Base-by-base conservation (phyloP, 1,140 invertebrate species). In the Nixonia krombeini region DNA sequence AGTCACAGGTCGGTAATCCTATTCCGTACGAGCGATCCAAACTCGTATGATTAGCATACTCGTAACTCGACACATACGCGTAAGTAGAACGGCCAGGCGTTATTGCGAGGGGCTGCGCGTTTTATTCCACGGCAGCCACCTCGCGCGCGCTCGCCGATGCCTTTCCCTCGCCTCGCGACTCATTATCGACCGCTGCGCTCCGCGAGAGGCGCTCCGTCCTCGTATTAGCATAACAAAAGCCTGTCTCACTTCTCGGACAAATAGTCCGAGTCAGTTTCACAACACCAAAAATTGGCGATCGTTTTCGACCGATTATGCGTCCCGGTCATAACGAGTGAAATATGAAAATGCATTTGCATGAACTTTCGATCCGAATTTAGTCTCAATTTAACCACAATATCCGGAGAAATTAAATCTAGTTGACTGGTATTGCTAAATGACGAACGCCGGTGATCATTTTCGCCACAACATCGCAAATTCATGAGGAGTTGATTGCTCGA, bases 181-280 rank as follows among this genome's bases (percentile, higher is more conserved):
- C 31, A 40, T 61, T 52, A 40, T 47, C 40, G 37, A 51, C 33
- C 41, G 45, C 51, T 49, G 52, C 49, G 40, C 46, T 61, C 13
- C 46, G 40, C 31, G 46, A 52, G 17, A 59, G 26, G 35, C 23
- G 51, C 31, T 37, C n/a, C n/a, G n/a, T 35, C 2, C 33, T 28
- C 31, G 44, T 29, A 57, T 72, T 61, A 64, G 28, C 52, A 44
- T 49, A 21, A 70, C 56, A 72, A 74, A 41, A 49, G 28, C 26
- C 5, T 38, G 16, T 9, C 42, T 35, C 55, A 29, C 9, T 10
- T 50, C 3, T 33, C 26, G 9, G 26, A 42, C 13, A 49, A 42
- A 21, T 3, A 21, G 2, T 21, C 21, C n/a, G n/a, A n/a, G n/a
- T n/a, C n/a, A n/a, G n/a, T n/a, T n/a, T n/a, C n/a, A n/a, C n/a